Conservation (phyloP, 2,113 vertebrate genomes). For the Leucosticte australis region DNA sequence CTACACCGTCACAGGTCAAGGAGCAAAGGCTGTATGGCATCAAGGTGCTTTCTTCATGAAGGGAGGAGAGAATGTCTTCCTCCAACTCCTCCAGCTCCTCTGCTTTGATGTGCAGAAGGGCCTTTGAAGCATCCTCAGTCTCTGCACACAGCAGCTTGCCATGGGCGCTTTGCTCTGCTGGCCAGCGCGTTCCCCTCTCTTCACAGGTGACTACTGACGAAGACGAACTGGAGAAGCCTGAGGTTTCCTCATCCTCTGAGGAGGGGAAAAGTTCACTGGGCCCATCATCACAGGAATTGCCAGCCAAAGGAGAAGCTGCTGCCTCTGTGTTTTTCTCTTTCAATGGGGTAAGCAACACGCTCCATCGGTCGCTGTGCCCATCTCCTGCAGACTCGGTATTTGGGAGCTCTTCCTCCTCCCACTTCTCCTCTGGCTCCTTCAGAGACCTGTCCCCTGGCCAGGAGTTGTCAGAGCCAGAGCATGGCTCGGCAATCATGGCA, state of each 20-base stretch:
- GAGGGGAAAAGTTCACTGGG: not conserved
- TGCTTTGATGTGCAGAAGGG: not conserved
- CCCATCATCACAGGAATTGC: fast-evolving
- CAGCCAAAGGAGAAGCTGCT: not conserved
- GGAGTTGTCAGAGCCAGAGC: not conserved
- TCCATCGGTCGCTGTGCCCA: not conserved
- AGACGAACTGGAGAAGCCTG: fast-evolving
- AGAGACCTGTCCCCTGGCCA: not conserved
- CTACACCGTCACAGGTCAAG: too few relatives aligned
- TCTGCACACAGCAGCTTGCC: fast-evolving
- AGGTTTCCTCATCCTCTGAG: not conserved
- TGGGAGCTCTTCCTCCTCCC: not conserved
- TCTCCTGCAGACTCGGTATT: not conserved
- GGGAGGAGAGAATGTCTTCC: not conserved
- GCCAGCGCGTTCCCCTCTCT: fast-evolving
- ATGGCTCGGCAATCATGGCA: fast-evolving
- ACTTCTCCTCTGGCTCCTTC: not conserved
- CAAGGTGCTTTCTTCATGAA: not conserved
- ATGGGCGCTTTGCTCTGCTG: fast-evolving
- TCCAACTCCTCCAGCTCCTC: not conserved
- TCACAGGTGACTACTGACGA: fast-evolving
- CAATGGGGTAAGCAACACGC: not conserved
- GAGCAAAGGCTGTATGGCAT: fast-evolving
- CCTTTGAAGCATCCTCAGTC: not conserved
- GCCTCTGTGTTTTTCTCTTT: not conserved